Evolutionary conservation across 2,888 invertebrate species (phyloP), one percentile per base, ranked within the genome.

Genomic region (Iselma pallidipennis): DNA sequence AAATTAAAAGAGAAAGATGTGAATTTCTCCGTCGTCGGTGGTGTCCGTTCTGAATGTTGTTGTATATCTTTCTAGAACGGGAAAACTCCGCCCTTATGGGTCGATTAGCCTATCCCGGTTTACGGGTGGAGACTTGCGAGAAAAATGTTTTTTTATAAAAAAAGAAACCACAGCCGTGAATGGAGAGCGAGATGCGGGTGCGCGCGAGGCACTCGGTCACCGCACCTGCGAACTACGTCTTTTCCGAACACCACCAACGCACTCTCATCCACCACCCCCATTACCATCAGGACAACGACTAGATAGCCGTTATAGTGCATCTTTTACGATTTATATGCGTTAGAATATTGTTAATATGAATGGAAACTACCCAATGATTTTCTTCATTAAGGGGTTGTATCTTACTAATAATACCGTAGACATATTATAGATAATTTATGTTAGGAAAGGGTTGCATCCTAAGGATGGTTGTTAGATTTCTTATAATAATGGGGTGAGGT

Each of bases 71-170:
- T 45, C 10, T 21, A 7, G 21, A 45, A 45, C 10, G 45, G 16
- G 48, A 70, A 71, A 75, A 79, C 80, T 74, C 81, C 81, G 80
- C 81, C 81, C 74, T 73, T 66, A 68, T 75, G 72, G 76, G 76
- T 77, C 82, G 81, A 81, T 82, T 81, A 80, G 81, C 81, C 82
- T 81, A 82, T 82, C 80, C 78, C 72, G 68, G 71, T 72, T 71
- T 73, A 74, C 80, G 81, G 82, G 82, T 81, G 82, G 82, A 82
- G 82, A 82, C 82, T 82, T 77, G 74, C 70, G 75, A 80, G 81
- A 82, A 82, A 82, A 82, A 82, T 81, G 79, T 80, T 81, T 81
- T 82, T 81, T 77, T 73, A 76, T 75, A 76, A 80, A 81, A 81
- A 80, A 81, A 76, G 81, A 81, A 78, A 78, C 78, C 78, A 76